Evolutionary conservation across 2,888 invertebrate genomes (phyloP).

Genomic region (Aleiodes alternator): DNA sequence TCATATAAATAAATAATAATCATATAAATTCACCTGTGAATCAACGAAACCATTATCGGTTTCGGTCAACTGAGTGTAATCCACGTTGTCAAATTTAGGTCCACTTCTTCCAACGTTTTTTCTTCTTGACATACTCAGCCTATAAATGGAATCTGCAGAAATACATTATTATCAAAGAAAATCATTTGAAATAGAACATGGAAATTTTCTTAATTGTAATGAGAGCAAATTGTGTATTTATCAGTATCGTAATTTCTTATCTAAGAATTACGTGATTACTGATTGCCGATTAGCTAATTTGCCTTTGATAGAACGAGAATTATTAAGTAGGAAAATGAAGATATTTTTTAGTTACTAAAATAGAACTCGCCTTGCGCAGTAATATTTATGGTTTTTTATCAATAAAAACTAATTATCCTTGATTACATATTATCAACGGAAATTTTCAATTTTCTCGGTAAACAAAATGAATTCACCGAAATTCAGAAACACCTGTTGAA

Average conservation of each 20-base stretch:
- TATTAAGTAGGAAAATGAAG: constrained; percentile 3
- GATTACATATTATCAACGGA: background rate
- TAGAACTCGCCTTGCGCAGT: constrained; percentile 54
- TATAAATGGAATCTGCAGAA: constrained; percentile 75
- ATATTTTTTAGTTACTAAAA: constrained; percentile 39
- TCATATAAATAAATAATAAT: background rate
- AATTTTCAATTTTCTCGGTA: background rate
- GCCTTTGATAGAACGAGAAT: background rate
- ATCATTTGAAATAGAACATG: background rate
- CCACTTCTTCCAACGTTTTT: constrained; percentile 76
- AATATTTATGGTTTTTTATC: constrained; percentile 27
- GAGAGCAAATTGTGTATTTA: background rate
- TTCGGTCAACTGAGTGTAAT: constrained; percentile 78
- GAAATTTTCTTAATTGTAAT: background rate
- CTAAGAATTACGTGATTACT: constrained; percentile 22
- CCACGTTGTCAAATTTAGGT: constrained; percentile 78
- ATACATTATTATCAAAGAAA: constrained; percentile 3
- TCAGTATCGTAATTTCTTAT: constrained; percentile 3
- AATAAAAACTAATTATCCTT: background rate
- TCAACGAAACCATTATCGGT: constrained; percentile 83
- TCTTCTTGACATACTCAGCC: constrained; percentile 80
- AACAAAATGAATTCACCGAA: too few relatives aligned
- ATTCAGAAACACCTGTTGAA: too few relatives aligned
- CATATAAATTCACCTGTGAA: constrained; percentile 75
- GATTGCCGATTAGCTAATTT: constrained; percentile 3